These are phyloP conservation scores for Ganaspis brasiliensis DNA, from an alignment of 2,888 invertebrate genomes.

Conservation along the genomic window DNA sequence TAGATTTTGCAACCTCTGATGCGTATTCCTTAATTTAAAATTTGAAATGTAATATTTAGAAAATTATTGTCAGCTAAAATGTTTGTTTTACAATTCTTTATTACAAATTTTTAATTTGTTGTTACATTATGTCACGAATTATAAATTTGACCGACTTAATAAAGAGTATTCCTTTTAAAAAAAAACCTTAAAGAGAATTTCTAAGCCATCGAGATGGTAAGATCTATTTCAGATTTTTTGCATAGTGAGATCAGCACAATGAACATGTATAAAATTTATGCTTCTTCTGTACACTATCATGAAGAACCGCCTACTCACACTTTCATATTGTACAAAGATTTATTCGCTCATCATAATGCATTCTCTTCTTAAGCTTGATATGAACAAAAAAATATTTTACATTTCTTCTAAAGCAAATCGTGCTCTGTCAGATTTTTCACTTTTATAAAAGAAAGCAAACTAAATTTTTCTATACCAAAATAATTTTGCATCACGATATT, in stretches of 20 bases:
- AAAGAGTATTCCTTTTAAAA: neutral
- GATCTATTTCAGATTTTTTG: constrained; percentile 1
- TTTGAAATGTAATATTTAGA: too few species aligned
- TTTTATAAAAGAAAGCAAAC: too few species aligned
- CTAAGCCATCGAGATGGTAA: constrained; percentile 22
- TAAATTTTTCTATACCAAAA: too few species aligned
- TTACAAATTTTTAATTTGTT: too few species aligned
- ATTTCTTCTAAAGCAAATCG: too few species aligned
- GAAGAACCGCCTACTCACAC: constrained; percentile 72
- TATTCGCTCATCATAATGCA: constrained; percentile 70
- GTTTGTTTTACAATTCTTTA: too few species aligned
- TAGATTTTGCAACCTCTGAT: too few species aligned
- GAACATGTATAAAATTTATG: constrained; percentile 73
- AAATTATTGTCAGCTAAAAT: too few species aligned
- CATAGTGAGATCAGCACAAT: constrained; percentile 57
- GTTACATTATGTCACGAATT: too few species aligned
- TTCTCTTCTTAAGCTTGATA: constrained; percentile 53
- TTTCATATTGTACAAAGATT: constrained; percentile 63
- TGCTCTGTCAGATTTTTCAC: too few species aligned
- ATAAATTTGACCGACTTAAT: constrained; percentile 9
- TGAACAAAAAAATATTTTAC: constrained; percentile 30
- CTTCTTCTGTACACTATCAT: constrained; percentile 64
- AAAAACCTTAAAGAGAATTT: neutral
- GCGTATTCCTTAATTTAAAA: too few species aligned
- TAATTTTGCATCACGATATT: too few species aligned